Base-by-base conservation (phyloP, 2,797 vertebrate species). In the Enteromius trimaculatus region DNA sequence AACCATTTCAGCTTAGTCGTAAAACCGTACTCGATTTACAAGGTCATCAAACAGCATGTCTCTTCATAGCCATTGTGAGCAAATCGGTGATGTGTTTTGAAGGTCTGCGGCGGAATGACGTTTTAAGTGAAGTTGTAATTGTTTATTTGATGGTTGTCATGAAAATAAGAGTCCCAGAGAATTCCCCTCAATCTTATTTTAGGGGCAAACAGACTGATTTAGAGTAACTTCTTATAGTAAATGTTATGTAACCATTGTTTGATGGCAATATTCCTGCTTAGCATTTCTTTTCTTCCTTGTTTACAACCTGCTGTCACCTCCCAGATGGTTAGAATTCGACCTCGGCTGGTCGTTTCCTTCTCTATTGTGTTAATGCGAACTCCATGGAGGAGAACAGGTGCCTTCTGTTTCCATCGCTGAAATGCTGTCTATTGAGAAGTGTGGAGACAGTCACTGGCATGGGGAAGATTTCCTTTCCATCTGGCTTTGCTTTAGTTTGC, bases 381-480 rank as follows among this genome's bases (percentile, higher is more conserved):
- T 69, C 80, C 37, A 42, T 44, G 71, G 70, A 83, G 47, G 79
- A 81, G 75, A 88, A 82, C 85, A 66, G 80, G 82, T 89, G 80
- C 78, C 80, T 72, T 71, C 83, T 69, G 69, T 84, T 82, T 53
- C 60, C 81, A 74, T 79, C 62, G 60, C 78, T 62, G 75, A 85
- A 72, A 85, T 77, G 49, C 53, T 82, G 84, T 87, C 75, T 89
- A 85, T 89, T 89, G 86, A 88, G 83, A 68, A 83, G 86, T 68
- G 79, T 89, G 82, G 86, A 87, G 89, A 87, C 88, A 85, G 90
- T 90, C 93, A 86, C 87, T 88, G 93, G 92, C 88, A 88, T 14
- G 26, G 37, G 74, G 83, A 89, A 83, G 88, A 83, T 81, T 87
- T 66, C 71, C 80, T 91, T 86, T 89, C 86, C 87, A 84, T 88